Conservation (phyloP, 2,113 vertebrate genomes). For the Saimiri boliviensis region DNA sequence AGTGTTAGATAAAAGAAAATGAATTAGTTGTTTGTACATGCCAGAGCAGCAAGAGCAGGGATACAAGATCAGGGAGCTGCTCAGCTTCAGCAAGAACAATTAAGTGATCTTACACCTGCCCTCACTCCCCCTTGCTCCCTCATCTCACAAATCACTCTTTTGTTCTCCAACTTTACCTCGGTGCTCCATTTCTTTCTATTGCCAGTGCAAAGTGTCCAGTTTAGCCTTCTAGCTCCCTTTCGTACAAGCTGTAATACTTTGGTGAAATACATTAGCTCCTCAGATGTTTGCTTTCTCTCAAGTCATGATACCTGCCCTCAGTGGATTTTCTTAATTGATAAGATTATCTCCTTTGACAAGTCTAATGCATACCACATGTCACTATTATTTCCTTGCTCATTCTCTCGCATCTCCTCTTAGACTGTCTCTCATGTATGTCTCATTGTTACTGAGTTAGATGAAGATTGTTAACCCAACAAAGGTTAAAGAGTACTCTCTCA, state of each 20-base stretch:
- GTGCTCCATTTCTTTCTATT: background rate
- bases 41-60: background rate
- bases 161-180: background rate
- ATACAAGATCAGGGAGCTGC: slow-evolving; percentile 44
- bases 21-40: slow-evolving; percentile 65
- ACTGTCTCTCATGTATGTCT: background rate
- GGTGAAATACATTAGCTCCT: background rate
- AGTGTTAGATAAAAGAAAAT: slow-evolving; percentile 75
- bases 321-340: slow-evolving; percentile 29
- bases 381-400: background rate
- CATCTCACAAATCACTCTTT: slow-evolving; percentile 7
- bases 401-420: background rate
- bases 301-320: background rate
- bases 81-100: slow-evolving; percentile 52
- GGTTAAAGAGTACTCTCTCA: background rate
- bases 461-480: background rate
- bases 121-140: background rate
- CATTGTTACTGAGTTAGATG: background rate
- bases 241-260: background rate
- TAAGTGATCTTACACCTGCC: slow-evolving; percentile 48
- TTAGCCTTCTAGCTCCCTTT: background rate
- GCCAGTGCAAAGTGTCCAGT: background rate
- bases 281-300: slow-evolving; percentile 15
- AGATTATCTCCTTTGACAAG: slow-evolving; percentile 9
- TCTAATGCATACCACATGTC: background rate